Evolutionary conservation across 1,140 invertebrate species (phyloP), one percentile per base, ranked within the genome.

Genomic region (Oncopeltus fasciatus): DNA sequence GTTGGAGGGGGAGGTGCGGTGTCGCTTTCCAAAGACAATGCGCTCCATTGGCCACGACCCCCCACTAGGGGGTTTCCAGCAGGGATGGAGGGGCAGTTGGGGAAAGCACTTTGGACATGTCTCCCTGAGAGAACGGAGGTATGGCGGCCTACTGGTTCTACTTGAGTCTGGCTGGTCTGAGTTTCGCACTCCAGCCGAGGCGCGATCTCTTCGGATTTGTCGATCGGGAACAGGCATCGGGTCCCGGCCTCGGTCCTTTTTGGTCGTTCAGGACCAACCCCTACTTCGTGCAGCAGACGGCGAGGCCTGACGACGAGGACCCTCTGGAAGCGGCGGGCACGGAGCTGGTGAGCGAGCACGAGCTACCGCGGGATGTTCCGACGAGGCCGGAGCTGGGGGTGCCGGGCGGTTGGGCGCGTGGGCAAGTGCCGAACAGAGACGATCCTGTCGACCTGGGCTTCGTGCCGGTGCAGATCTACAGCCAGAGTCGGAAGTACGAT

Each of bases 391-490:
- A 76, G 31, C 79, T 80, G 64, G 72, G 72, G 0, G 74, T 70
- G 0, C 73, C 76, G 33, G 78, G 77, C 1, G 43, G 71, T 31
- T 77, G 79, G 75, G 77, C 76, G 0, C 77, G 74, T 38, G 75
- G 73, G 3, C 31, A 57, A 4, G 53, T 70, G 0, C 67, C 67
- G 18, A 71, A 70, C 0, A 73, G 68, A 64, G 26, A 53, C 14
- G 72, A 74, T 33, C n/a, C n/a, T n/a, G 74, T 74, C 2, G 20
- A 71, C 20, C 65, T 72, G 0, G 79, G 81, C 31, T 87, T 86
- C 69, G 76, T 85, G 9, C 85, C 84, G 0, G 74, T 77, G 1
- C 81, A 81, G 71, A 73, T 81, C 63, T 85, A 85, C 64, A 78
- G 82, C 0, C 84, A 86, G 72, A 83, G 85, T 0, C 59, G 71